These are phyloP conservation scores for Ephialtes manifestator DNA, from an alignment of 2,888 invertebrate species.

Conservation along the genomic window DNA sequence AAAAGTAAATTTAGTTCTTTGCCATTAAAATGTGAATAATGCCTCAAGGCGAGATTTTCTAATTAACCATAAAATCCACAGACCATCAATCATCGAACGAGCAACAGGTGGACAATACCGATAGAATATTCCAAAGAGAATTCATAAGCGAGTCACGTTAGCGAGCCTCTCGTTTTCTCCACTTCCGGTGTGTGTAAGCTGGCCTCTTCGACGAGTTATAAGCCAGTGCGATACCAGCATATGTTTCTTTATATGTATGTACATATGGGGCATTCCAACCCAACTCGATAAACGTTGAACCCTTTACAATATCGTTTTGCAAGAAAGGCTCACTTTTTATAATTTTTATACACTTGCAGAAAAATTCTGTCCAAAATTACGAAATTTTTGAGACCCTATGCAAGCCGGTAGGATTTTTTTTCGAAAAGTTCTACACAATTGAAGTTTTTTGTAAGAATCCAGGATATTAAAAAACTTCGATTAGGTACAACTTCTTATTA, in stretches of 20 bases:
- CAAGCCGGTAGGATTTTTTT: no score
- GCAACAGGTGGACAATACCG: constrained; percentile 45
- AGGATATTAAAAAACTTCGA: no score
- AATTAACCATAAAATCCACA: constrained; percentile 7
- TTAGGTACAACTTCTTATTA: no score
- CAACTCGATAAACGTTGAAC: no score
- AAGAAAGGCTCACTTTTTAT: no score
- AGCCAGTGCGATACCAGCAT: constrained; percentile 45
- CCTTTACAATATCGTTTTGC: no score
- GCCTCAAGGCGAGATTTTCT: constrained; percentile 1
- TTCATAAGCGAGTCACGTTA: constrained; percentile 65
- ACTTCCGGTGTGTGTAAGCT: constrained; percentile 66
- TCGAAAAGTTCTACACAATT: no score
- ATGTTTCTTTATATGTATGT: constrained; percentile 1
- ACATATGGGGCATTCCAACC: no score
- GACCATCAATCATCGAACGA: constrained; percentile 55
- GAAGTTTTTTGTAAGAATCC: no score
- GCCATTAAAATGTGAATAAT: background rate
- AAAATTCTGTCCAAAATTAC: no score
- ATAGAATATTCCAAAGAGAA: constrained; percentile 56
- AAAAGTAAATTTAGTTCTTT: background rate
- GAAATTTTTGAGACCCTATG: no score
- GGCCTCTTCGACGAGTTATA: constrained; percentile 30
- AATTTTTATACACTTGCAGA: no score
- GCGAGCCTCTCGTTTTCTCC: constrained; percentile 68